phyloP scores from a whole-genome alignment of 2,113 vertebrate species.

The Merops nubicus region DNA sequence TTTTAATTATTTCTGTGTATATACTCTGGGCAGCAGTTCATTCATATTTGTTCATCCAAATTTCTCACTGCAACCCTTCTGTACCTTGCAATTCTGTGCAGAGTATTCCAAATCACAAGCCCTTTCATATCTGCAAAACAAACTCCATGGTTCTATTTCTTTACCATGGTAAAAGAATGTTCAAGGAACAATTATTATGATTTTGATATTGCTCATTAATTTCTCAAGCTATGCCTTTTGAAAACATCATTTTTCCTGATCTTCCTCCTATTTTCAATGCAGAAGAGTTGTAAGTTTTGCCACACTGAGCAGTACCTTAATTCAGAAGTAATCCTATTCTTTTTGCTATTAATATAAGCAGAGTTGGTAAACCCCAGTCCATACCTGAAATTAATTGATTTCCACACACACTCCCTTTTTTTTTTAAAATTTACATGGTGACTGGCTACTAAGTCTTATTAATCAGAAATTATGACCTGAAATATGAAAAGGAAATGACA shows the following conservation, averaged over 20 bases:
- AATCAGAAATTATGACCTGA: background rate
- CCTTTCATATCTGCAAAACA: background rate
- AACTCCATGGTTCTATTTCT: background rate
- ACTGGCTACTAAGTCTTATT: background rate
- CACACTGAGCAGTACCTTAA: background rate
- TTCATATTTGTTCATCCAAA: background rate
- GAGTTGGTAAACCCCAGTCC: background rate
- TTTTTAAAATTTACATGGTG: background rate
- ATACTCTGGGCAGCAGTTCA: background rate
- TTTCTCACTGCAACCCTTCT: background rate
- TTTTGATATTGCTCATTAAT: background rate
- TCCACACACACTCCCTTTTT: rapidly evolving
- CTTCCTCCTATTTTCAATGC: background rate
- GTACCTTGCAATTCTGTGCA: background rate
- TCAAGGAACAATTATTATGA: background rate
- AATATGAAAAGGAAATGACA: background rate
- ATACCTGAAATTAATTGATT: background rate
- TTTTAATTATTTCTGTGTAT: background rate
- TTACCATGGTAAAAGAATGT: background rate
- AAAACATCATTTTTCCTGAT: background rate
- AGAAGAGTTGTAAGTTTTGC: background rate
- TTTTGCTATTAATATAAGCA: background rate
- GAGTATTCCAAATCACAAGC: background rate
- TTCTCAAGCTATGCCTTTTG: background rate
- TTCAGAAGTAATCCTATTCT: background rate